phyloP scores from a whole-genome alignment of 2,797 vertebrate species.

The Hafferia zeledoni region DNA sequence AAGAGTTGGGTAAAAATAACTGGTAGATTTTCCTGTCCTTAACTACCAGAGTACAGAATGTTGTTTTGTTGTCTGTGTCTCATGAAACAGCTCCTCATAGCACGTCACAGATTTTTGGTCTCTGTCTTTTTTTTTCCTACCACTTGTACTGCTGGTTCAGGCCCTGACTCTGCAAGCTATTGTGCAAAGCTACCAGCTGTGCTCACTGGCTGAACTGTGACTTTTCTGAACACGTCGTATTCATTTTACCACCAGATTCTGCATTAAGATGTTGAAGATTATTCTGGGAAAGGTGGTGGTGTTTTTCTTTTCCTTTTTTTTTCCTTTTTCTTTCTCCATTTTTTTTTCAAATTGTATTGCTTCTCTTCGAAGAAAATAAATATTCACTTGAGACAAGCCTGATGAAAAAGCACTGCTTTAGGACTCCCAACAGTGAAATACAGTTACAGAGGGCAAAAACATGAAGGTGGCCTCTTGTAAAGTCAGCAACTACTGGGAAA shows the following conservation, averaged over 20 bases:
- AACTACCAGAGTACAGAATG: not conserved
- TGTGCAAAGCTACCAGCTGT: not conserved
- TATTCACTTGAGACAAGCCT: not conserved
- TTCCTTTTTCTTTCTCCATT: accelerated
- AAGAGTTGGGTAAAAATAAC: not conserved
- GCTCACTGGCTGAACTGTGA: not conserved
- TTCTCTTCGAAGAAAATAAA: not conserved
- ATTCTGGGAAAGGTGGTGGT: not conserved
- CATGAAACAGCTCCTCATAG: not conserved
- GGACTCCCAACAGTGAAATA: not conserved
- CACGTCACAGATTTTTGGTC: not conserved
- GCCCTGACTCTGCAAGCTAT: not conserved
- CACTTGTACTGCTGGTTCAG: not conserved
- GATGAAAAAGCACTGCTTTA: not conserved
- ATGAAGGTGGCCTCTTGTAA: not conserved
- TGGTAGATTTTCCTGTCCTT: not conserved
- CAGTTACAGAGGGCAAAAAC: not conserved
- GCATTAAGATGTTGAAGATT: not conserved
- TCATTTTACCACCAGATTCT: not conserved
- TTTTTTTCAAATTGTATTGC: not conserved
- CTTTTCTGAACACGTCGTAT: not conserved
- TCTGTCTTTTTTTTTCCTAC: not conserved
- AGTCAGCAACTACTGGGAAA: not conserved
- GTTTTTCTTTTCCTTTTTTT: not conserved
- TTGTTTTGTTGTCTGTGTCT: not conserved